Evolutionary conservation across 2,797 vertebrate genomes (phyloP).

Genomic region (Otus scops): DNA sequence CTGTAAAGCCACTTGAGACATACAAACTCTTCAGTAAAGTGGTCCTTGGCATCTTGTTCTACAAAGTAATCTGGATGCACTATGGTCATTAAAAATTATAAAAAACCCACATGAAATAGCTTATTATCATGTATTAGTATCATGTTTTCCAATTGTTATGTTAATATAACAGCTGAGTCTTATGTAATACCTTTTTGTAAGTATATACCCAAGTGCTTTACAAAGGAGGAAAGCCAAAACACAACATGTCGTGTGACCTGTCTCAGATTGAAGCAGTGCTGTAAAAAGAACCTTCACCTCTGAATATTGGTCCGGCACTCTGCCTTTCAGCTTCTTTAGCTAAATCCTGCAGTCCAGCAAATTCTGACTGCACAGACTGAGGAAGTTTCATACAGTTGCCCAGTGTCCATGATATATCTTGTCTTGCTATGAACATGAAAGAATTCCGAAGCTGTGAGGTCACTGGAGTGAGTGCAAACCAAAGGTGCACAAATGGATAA

Average conservation of each 20-base stretch:
- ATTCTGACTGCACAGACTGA: neutral
- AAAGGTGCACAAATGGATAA: neutral
- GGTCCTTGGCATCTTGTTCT: neutral
- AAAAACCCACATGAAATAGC: neutral
- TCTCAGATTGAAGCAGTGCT: neutral
- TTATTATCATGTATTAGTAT: neutral
- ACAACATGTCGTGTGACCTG: neutral
- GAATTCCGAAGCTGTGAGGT: neutral
- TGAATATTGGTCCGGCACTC: neutral
- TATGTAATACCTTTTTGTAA: neutral
- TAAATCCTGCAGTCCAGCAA: neutral
- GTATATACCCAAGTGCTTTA: neutral
- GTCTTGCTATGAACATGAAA: neutral
- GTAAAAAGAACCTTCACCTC: neutral
- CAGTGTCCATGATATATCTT: neutral
- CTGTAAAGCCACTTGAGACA: neutral
- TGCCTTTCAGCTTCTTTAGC: neutral
- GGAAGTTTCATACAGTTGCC: neutral
- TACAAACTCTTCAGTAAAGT: neutral
- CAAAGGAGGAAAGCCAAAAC: neutral
- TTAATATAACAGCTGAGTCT: neutral
- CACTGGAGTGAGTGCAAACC: neutral
- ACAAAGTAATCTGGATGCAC: neutral
- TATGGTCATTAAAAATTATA: neutral
- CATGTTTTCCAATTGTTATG: neutral